phyloP scores from a whole-genome alignment of 2,797 vertebrate species.

The Esox lucius region DNA sequence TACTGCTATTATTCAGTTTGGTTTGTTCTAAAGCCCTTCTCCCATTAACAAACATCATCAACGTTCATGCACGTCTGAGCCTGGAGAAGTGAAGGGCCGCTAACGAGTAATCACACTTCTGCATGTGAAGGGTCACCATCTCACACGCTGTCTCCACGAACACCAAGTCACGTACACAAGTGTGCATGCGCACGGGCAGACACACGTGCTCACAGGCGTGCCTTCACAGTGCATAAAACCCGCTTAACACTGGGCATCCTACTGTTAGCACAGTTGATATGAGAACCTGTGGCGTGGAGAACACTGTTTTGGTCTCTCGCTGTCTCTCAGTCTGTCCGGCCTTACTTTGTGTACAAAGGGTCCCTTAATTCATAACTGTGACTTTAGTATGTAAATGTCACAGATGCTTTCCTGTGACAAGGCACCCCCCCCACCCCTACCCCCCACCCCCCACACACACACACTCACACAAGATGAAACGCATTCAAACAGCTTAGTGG shows the following conservation, averaged over 20 bases:
- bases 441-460: background rate
- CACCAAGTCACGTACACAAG: slow-evolving; percentile 27
- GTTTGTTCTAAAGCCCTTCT: slow-evolving; percentile 53
- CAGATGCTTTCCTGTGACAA: slow-evolving; percentile 2
- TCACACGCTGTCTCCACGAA: background rate
- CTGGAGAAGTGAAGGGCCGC: background rate
- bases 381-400: slow-evolving; percentile 13
- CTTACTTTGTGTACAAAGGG: background rate
- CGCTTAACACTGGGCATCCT: background rate
- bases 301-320: background rate
- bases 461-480: background rate
- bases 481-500: slow-evolving; percentile 10
- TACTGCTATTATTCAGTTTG: slow-evolving; percentile 82
- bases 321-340: background rate
- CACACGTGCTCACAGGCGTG: background rate
- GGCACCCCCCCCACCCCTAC: too few relatives aligned
- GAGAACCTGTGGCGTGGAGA: background rate
- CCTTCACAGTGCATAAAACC: background rate
- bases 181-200: background rate
- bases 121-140: slow-evolving; percentile 26
- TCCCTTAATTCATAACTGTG: slow-evolving; percentile 1
- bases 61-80: background rate
- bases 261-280: background rate
- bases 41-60: slow-evolving; percentile 42
- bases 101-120: slow-evolving; percentile 10